Base-by-base conservation (phyloP, 92 coral and sea anemone genomes). In the Phenganax stokvisi region DNA sequence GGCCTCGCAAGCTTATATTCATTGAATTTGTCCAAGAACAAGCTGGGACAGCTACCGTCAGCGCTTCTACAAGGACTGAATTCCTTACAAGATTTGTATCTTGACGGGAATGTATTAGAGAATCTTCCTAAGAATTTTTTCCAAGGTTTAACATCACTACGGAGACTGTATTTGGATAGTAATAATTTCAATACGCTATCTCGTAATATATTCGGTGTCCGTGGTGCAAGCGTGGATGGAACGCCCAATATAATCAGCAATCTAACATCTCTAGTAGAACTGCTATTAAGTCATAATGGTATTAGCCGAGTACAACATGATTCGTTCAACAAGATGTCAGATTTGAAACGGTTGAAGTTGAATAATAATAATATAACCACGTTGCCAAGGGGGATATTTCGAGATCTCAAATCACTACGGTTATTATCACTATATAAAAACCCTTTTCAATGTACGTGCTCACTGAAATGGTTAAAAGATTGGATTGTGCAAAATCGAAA, bases 381-480 rank as follows among this genome's bases (percentile, higher is more conserved):
- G 7, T 64, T 94, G 71, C 87, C 94, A 9, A 76, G 80, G 54
- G 86, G 89, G 55, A 83, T 87, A 28, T 94, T 94, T 83, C 73
- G 66, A 51, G 84, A 87, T 64, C 54, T 94, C 20, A 86, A 84
- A 63, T 74, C 85, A 20, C 89, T 85, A 37, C 85, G 89, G 57
- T 53, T 78, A 44, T 82, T 90, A 10, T 85, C 89, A 15, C 86
- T 94, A 8, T 87, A 85, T 67, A 87, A 89, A 64, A 94, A 94
- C 80, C 98, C 96, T 70, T 94, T 94, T 92, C 86, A 92, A 78
- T 94, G 98, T 62, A 88, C 89, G 71, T 94, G 98, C 77, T 83
- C 88, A 81, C 85, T 94, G 88, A 89, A 84, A 56, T 94, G 98
- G 98, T 76, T 94, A 57, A 94, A 92, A 83, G 80, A 80, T 51